Base-by-base conservation (phyloP, 2,888 invertebrate species). In the Eilema caniola region DNA sequence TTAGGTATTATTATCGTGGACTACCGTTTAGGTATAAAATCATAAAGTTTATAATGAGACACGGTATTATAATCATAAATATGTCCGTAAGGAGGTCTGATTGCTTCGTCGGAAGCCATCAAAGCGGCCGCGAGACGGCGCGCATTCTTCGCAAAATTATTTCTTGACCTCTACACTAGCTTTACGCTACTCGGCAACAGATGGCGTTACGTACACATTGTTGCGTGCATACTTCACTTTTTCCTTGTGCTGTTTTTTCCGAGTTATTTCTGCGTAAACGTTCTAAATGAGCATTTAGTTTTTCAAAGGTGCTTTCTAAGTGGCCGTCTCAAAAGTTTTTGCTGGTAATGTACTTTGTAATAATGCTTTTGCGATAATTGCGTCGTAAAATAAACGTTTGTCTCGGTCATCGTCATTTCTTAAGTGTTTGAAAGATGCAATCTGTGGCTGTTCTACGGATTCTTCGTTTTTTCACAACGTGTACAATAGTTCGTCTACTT, bases 11-110 rank as follows among this genome's bases (percentile, higher is more conserved):
- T 92, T 90, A 90, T 86, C 88, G 85, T 81, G 85, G 86, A 70
- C 90, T 87, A 86, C 87, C 91, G 86, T 87, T 90, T 90, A 90
- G 87, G 91, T 92, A 94, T 90, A 93, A 93, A 92, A 93, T 94
- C 92, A 94, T 94, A 93, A 93, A 92, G 90, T 92, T 91, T 91
- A 94, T 94, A 94, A 94, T 91, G 92, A 93, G 92, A 90, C 92
- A 88, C 88, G 89, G 94, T 95, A 94, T 95, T 95, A 95, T 94
- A 94, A 95, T 94, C 94, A 92, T 95, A 95, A 95, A 95, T 95
- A 95, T 93, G 92, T 89, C 92, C 88, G 92, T 94, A 95, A 95
- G 91, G 91, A 92, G 94, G 91, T 84, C 92, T 94, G 95, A 95
- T 95, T 95, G 93, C 94, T 92, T 92, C 93, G 94, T 93, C 92